Base-by-base conservation (phyloP, 2,797 vertebrate species). In the Sebastes cheni region DNA sequence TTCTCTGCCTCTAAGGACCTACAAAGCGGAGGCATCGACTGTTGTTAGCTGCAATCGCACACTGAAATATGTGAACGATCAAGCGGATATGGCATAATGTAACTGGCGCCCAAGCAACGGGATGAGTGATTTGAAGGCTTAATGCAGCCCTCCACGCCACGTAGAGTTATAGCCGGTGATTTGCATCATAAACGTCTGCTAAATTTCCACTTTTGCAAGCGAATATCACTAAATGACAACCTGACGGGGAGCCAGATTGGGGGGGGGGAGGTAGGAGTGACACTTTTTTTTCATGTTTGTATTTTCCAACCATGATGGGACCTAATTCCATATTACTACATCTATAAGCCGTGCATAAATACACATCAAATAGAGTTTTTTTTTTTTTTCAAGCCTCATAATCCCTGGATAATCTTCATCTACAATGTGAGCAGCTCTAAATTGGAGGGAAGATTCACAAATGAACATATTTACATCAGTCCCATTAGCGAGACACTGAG, bases 401-500 rank as follows among this genome's bases (percentile, higher is more conserved):
- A 96, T 96, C 95, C 95, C 86, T 79, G 89, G 93, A 95, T 96
- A 95, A 96, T 96, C 95, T 95, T 88, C 88, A 92, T 92, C 91
- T 93, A 93, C 92, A 95, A 92, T 93, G 91, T 92, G 89, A 93
- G 88, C 87, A 72, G 82, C 79, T 72, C 89, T 94, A 93, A 95
- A 95, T 91, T 94, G 89, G 90, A 92, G 89, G 81, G 83, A 89
- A 95, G 89, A 91, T 89, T 93, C 86, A 79, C 91, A 95, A 95
- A 95, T 89, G 91, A 95, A 95, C 91, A 95, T 95, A 95, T 95
- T 95, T 95, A 95, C 93, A 93, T 93, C 91, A 90, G 90, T 91
- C 91, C 93, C 93, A 95, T 95, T 95, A 95, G 93, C 46, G 86
- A 89, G 90, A 92, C 84, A 79, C 84, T 84, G 91, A 92, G 67